Percentiles rank a stretch among this genome's conserved stretches.
Conservation (phyloP, 2,797 vertebrate genomes). For the Nannoperca australis region DNA sequence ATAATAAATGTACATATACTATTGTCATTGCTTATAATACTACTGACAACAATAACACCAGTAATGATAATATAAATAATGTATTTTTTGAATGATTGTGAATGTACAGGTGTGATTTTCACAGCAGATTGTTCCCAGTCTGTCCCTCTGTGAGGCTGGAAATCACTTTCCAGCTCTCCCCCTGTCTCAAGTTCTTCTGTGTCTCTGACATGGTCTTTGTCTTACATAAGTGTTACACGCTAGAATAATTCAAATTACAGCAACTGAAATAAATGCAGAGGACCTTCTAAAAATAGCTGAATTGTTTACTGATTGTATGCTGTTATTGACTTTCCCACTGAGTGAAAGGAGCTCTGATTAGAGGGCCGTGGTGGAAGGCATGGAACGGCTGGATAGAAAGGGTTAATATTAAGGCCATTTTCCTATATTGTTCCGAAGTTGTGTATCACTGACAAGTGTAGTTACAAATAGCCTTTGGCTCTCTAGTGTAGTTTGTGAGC, state of each 20-base stretch:
- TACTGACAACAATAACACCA: neutral
- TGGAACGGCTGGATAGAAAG: conserved; percentile 63
- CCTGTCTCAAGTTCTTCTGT: conserved; percentile 90
- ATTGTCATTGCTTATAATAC: neutral
- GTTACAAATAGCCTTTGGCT: conserved; percentile 68
- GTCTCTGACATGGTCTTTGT: conserved; percentile 94
- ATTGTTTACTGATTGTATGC: conserved; percentile 94
- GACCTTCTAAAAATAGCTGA: conserved; percentile 87
- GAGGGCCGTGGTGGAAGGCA: conserved; percentile 65
- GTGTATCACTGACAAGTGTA: conserved; percentile 63
- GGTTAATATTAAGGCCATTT: conserved; percentile 80
- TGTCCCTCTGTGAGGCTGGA: conserved; percentile 86
- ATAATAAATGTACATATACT: neutral
- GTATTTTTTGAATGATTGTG: conserved; percentile 57
- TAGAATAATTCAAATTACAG: conserved; percentile 96
- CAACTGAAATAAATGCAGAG: conserved; percentile 90
- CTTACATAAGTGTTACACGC: conserved; percentile 95
- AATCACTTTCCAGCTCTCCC: conserved; percentile 90
- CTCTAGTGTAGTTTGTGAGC: conserved; percentile 26
- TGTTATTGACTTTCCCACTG: conserved; percentile 91
- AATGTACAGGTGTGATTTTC: conserved; percentile 66
- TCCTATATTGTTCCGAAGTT: conserved; percentile 74
- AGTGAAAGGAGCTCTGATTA: conserved; percentile 90
- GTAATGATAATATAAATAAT: neutral
- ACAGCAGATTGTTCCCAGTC: conserved; percentile 84